Base-by-base conservation (phyloP, 2,888 invertebrate genomes). In the Tetranychus truncatus region DNA sequence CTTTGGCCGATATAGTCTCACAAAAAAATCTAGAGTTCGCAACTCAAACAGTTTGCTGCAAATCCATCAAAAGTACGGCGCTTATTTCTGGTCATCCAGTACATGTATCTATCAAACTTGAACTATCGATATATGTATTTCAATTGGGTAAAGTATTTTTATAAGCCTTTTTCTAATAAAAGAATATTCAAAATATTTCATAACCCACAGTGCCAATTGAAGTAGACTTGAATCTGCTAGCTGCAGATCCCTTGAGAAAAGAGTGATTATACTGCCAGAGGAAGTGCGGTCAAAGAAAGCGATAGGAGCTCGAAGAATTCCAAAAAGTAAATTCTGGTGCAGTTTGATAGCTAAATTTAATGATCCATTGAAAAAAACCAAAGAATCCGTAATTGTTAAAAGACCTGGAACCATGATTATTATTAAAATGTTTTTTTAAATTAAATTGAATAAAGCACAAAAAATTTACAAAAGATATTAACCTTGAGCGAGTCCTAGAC, bases 241-340 rank as follows among this genome's bases (percentile, higher is more conserved):
- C 4, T 78, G 76, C 66, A 76, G 76, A 74, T 73, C 89, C 83
- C 86, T 87, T 79, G 87, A 86, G 82, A 89, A 88, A 79, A 88
- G 86, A 83, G 87, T 87, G 75, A 89, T 84, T 79, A 89, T 85
- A 81, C 89, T 85, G 81, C 89, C 89, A 78, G 85, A 80, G 9
- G 89, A 89, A 78, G 88, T 87, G 80, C 89, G 88, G 84, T 91
- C 90, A 86, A 88, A 90, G 86, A 89, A 90, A 81, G 87, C 87
- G 84, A 86, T 84, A 76, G 89, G 88, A 80, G 79, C 78, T 21
- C 74, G 77, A 74, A 80, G 74, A 11, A 80, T 78, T 66, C 78
- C 83, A 81, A 11, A 15, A 18, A 80, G 65, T 73, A 77, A 72
- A 45, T 76, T 65, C 1, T 71, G 44, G 55, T 78, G 78, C 7